phyloP scores from a whole-genome alignment of 2,888 invertebrate genomes.

The Lysandra bellargus region DNA sequence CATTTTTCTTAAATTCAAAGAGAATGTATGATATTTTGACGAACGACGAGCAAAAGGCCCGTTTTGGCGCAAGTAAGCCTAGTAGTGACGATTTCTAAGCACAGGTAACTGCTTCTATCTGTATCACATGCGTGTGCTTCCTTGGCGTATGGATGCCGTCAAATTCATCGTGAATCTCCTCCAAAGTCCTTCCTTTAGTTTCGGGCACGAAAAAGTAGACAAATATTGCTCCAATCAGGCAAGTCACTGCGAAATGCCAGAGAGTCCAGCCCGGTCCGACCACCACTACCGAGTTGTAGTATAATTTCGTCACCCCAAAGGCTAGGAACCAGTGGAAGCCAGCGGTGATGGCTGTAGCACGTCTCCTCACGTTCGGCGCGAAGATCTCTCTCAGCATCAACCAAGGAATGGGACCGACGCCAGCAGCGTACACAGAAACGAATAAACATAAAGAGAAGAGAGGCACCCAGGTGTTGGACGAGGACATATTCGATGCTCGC shows the following conservation, averaged over 20 bases:
- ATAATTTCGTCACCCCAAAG: slow-evolving; percentile 82
- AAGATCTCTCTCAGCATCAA: slow-evolving; percentile 85
- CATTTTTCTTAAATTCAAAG: no score
- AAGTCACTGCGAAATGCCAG: slow-evolving; percentile 83
- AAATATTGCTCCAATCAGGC: slow-evolving; percentile 81
- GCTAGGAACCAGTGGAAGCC: slow-evolving; percentile 86
- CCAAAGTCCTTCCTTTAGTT: slow-evolving; percentile 80
- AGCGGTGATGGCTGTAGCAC: slow-evolving; percentile 85
- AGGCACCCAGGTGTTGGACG: slow-evolving; percentile 75
- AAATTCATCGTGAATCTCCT: slow-evolving; percentile 79
- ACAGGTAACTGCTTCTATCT: slow-evolving; percentile 65
- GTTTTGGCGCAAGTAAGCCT: background rate
- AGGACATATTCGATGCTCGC: slow-evolving; percentile 50
- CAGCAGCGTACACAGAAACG: slow-evolving; percentile 82
- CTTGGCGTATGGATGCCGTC: slow-evolving; percentile 67
- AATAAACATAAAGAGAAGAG: slow-evolving; percentile 78
- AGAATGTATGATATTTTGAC: no score
- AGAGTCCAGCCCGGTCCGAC: slow-evolving; percentile 83
- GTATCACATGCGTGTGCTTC: slow-evolving; percentile 70
- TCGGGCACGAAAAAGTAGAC: slow-evolving; percentile 85
- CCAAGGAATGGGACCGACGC: slow-evolving; percentile 87
- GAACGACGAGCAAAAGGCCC: no score
- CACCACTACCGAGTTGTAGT: slow-evolving; percentile 78
- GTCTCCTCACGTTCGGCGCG: slow-evolving; percentile 80
- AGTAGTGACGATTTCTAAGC: background rate